These are phyloP conservation scores for Petroica traversi DNA, from an alignment of 2,113 vertebrate genomes.

Conservation along the genomic window DNA sequence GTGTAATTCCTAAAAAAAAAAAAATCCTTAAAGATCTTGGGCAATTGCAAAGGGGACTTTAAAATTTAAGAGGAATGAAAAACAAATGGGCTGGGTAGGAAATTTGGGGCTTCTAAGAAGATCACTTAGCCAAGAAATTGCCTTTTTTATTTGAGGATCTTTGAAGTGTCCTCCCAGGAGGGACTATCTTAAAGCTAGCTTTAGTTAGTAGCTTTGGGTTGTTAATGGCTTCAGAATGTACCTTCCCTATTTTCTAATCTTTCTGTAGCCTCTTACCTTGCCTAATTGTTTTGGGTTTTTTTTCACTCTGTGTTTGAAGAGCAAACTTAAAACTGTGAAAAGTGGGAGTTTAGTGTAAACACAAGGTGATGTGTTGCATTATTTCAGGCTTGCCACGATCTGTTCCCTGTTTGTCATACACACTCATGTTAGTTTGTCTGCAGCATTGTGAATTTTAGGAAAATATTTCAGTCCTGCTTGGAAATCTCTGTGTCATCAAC, in stretches of 20 bases:
- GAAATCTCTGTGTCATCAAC: conserved; percentile 64
- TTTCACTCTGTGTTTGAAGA: neutral
- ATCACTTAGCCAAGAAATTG: conserved; percentile 27
- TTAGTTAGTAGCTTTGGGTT: neutral
- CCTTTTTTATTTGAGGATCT: conserved; percentile 58
- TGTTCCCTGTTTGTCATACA: neutral
- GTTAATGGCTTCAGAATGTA: conserved; percentile 60
- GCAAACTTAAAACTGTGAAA: neutral
- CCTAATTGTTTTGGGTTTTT: neutral
- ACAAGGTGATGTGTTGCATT: neutral
- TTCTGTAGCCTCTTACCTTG: neutral
- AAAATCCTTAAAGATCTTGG: conserved; percentile 51
- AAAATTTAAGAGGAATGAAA: conserved; percentile 54
- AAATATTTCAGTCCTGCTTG: conserved; percentile 54
- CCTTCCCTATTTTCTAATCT: neutral
- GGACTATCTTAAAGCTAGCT: conserved; percentile 21
- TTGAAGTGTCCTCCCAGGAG: conserved; percentile 39
- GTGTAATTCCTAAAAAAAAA: conserved; percentile 57
- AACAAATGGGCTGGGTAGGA: conserved; percentile 52
- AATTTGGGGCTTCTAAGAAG: conserved; percentile 45
- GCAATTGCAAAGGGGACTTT: conserved; percentile 61
- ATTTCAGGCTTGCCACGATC: neutral
- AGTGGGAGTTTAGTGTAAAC: neutral
- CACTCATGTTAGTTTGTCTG: neutral
- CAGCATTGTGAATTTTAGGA: neutral